A percentile compares a stretch with the other conserved stretches of the same genome.
These are phyloP conservation scores for Enteromius mattozi DNA, from an alignment of 2,797 vertebrate genomes.

Conservation along the genomic window DNA sequence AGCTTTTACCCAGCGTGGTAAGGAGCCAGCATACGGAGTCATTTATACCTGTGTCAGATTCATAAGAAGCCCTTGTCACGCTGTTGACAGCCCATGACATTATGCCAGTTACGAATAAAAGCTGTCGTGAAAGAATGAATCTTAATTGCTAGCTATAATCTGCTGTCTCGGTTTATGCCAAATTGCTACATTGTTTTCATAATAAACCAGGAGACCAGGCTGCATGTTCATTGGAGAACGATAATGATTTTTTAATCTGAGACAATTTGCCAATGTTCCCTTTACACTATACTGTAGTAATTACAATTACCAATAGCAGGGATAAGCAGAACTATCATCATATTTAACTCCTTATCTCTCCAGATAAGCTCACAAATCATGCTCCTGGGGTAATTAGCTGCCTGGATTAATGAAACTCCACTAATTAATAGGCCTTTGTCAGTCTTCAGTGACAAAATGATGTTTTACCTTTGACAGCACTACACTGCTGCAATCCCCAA, in stretches of 20 bases:
- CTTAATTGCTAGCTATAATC: constrained; percentile 64
- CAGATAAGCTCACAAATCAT: constrained; percentile 67
- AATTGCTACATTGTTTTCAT: constrained; percentile 68
- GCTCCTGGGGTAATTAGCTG: constrained; percentile 74
- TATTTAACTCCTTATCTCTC: constrained; percentile 73
- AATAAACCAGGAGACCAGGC: constrained; percentile 68
- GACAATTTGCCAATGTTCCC: constrained; percentile 71
- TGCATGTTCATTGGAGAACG: constrained; percentile 74
- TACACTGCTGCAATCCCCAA: constrained; percentile 11
- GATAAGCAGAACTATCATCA: constrained; percentile 66
- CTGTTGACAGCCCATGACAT: constrained; percentile 24
- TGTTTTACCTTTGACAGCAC: constrained; percentile 54
- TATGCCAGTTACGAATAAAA: constrained; percentile 40
- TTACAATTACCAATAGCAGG: constrained; percentile 71
- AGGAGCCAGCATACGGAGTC: constrained; percentile 25
- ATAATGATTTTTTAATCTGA: constrained; percentile 80
- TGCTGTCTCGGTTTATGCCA: constrained; percentile 70
- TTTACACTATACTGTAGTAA: constrained; percentile 65
- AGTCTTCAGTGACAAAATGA: constrained; percentile 66
- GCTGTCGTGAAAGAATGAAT: constrained; percentile 28
- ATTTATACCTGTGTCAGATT: constrained; percentile 55
- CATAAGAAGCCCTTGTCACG: constrained; percentile 35
- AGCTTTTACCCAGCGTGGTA: constrained; percentile 36
- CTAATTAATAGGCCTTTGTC: constrained; percentile 76
- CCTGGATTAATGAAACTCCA: constrained; percentile 68